Evolutionary conservation across 1,140 invertebrate genomes (phyloP).

Genomic region (Drosophila micromelanica): DNA sequence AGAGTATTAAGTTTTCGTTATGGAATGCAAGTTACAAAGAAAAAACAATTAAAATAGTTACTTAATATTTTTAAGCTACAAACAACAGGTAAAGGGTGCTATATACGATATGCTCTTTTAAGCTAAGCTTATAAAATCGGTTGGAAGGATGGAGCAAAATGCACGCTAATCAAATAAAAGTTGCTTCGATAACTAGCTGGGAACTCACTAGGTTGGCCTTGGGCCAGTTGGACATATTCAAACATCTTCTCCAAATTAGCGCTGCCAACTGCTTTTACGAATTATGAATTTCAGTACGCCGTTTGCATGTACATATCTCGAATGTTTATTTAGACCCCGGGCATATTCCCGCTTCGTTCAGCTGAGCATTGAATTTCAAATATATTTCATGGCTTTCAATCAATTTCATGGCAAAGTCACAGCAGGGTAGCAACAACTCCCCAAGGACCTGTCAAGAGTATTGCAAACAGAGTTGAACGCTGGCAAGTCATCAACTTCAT

Average conservation of each 20-base stretch:
- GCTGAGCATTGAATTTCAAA: conserved; percentile 76
- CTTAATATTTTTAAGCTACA: too few species aligned
- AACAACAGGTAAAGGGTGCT: too few species aligned
- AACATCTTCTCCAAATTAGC: conserved; percentile 1
- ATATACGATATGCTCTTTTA: too few species aligned
- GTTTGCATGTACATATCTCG: neutral
- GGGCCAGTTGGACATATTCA: too few species aligned
- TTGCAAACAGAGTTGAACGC: conserved; percentile 57
- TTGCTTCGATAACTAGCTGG: too few species aligned
- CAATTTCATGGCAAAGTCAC: conserved; percentile 70
- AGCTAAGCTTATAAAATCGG: too few species aligned
- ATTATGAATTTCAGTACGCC: conserved; percentile 6
- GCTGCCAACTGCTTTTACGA: conserved; percentile 1
- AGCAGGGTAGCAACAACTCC: conserved; percentile 51
- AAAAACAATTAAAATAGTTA: too few species aligned
- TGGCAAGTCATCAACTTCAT: conserved; percentile 27
- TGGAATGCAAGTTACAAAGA: too few species aligned
- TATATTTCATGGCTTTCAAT: conserved; percentile 81
- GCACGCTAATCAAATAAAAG: too few species aligned
- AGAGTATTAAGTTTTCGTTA: too few species aligned
- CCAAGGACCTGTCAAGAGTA: conserved; percentile 69
- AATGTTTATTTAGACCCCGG: conserved; percentile 1
- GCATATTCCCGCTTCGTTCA: neutral
- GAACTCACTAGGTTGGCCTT: too few species aligned
- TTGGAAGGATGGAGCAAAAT: too few species aligned